Evolutionary conservation across 2,888 invertebrate species (phyloP), one percentile per base, ranked within the genome.

Genomic region (Homarus gammarus): DNA sequence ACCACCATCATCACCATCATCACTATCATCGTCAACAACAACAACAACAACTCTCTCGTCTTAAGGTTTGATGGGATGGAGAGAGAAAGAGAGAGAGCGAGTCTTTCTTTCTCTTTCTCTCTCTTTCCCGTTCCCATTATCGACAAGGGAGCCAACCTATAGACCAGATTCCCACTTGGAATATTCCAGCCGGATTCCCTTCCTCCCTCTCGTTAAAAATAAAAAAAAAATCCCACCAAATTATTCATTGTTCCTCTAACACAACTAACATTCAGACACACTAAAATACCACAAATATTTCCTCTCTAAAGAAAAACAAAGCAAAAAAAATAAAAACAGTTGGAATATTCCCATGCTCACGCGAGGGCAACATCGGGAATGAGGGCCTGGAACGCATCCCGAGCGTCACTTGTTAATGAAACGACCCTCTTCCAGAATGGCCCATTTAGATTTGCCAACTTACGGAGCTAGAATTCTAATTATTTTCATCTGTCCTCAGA

Each of bases 331-430:
- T 22, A 73, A 12, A 75, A n/a, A n/a, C n/a, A 75, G 75, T 27
- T 31, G 44, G 73, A 73, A 73, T 75, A 75, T 75, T 75, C 75
- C 75, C 40, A 33, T 38, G 44, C 75, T 44, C 75, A 8, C 49
- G 1, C 22, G 38, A 38, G 22, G 75, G 75, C 75, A 75, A 75
- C 75, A 75, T 15, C 44, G 38, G 75, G 75, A 75, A 75, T 75
- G 75, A 75, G 75, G 75, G 75, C 75, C 79, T 79, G 79, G 79
- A 61, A 61, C 56, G 27, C 79, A 49, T 51, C 79, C 79, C 79
- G 27, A 49, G 27, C 51, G 31, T 75, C 44, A 75, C 75, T 75
- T 40, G 75, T 75, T 75, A 75, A 75, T 75, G 75, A 75, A 75
- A 75, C 75, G 75, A 75, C 64, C 38, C 73, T 49, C 70, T 49